phyloP scores from a whole-genome alignment of 1,140 invertebrate genomes.

The Scylla paramamosain region DNA sequence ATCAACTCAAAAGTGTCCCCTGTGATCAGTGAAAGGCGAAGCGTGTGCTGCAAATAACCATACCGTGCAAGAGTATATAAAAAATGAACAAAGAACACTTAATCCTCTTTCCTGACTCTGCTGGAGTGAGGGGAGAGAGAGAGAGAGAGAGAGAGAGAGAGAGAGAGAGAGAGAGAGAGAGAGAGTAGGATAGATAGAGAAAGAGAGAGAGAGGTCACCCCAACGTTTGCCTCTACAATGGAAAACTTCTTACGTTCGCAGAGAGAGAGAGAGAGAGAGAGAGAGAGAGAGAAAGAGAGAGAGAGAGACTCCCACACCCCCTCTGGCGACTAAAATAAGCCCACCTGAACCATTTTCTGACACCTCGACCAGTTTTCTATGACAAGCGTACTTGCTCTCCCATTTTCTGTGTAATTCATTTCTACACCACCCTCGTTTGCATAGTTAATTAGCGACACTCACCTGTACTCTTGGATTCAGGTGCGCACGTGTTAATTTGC shows the following conservation, averaged over 20 bases:
- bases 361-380: too few relatives aligned
- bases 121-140: not conserved
- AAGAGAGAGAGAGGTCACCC: not conserved
- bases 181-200: not conserved
- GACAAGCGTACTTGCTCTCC: too few relatives aligned
- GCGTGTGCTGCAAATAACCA: not conserved
- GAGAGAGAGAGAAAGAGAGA: constrained; percentile 22
- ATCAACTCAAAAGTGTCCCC: too few relatives aligned
- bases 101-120: not conserved
- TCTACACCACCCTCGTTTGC: too few relatives aligned
- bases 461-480: too few relatives aligned
- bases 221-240: not conserved
- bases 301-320: too few relatives aligned
- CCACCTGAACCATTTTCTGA: too few relatives aligned
- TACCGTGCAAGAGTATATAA: not conserved
- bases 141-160: constrained; percentile 35
- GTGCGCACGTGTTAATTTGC: too few relatives aligned
- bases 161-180: not conserved
- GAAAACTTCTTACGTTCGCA: not conserved
- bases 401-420: too few relatives aligned
- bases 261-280: constrained; percentile 47
- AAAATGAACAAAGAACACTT: not conserved
- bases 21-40: not conserved
- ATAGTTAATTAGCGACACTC: too few relatives aligned
- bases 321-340: too few relatives aligned